Conservation (phyloP, 2,888 invertebrate genomes). For the Ophioninae sp. region DNA sequence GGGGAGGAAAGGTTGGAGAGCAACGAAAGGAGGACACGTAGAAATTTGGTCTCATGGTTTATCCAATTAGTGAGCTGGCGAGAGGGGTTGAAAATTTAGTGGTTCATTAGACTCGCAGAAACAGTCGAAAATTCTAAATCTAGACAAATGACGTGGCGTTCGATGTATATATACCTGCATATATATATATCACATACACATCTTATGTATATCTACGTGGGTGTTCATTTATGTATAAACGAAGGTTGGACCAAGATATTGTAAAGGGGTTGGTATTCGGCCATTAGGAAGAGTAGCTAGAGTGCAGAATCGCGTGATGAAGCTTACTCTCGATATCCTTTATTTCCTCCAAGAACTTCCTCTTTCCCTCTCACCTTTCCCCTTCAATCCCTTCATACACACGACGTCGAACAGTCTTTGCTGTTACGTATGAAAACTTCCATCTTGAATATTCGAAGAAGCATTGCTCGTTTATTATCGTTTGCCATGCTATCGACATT, state of each 20-base stretch:
- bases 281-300: slow-evolving; percentile 34
- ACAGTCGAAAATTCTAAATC: slow-evolving; percentile 60
- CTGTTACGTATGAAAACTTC: slow-evolving; percentile 21
- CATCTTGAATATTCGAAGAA: slow-evolving; percentile 31
- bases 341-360: slow-evolving; percentile 21
- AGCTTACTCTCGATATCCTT: slow-evolving; percentile 27
- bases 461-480: slow-evolving; percentile 46
- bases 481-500: slow-evolving; percentile 48
- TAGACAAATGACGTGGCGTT: slow-evolving; percentile 48
- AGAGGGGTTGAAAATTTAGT: slow-evolving; percentile 56
- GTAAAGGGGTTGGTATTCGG: slow-evolving; percentile 36
- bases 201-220: not conserved
- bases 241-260: slow-evolving; percentile 44
- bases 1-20: not conserved
- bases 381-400: slow-evolving; percentile 3
- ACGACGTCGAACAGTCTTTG: slow-evolving; percentile 14
- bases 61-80: slow-evolving; percentile 57
- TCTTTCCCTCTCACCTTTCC: not conserved
- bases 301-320: slow-evolving; percentile 54
- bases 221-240: not conserved
- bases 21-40: slow-evolving; percentile 12
- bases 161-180: slow-evolving; percentile 4
- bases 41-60: slow-evolving; percentile 52
- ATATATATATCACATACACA: not conserved
- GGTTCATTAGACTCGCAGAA: slow-evolving; percentile 60